Evolutionary conservation across 1,140 invertebrate species (phyloP), one percentile per base, ranked within the genome.

Genomic region (Drosophila sturtevanti): DNA sequence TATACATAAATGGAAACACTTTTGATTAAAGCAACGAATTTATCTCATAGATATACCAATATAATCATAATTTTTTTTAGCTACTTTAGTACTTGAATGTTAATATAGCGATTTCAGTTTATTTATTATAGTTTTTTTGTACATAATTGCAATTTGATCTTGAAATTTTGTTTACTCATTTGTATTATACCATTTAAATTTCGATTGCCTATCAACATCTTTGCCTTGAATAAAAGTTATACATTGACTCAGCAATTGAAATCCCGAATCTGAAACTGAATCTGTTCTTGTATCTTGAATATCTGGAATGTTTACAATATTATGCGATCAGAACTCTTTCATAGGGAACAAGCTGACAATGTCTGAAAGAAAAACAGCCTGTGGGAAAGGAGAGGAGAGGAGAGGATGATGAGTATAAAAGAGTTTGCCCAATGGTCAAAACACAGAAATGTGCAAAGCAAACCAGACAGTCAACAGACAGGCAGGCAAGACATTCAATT

Each of bases 401-500:
- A n/a, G n/a, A n/a, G n/a, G n/a, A n/a, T n/a, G n/a, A n/a, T n/a
- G n/a, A n/a, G n/a, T n/a, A n/a, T n/a, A n/a, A n/a, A n/a, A 14
- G 37, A 14, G 12, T 52, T 18, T 51, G 56, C 21, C 44, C 56
- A 65, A 14, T 31, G 12, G 37, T 64, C 63, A 77, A 68, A 64
- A 59, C 60, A 63, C 60, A 63, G 60, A n/a, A 37, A 72, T 16
- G 14, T 16, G 41, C 41, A 44, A 18, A 59, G 27, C 31, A 52
- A 54, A 44, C 64, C 71, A 74, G 63, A 67, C 65, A 41, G 21
- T 16, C 16, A 55, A 38, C n/a, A 16, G 31, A 56, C 41, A 34
- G 72, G n/a, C n/a, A n/a, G 27, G 55, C 41, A n/a, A 72, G 37
- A 51, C 56, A 71, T 67, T 85, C 81, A 80, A 85, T 85, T 80